Evolutionary conservation across 2,113 vertebrate genomes (phyloP).

Genomic region (Lepus europaeus): DNA sequence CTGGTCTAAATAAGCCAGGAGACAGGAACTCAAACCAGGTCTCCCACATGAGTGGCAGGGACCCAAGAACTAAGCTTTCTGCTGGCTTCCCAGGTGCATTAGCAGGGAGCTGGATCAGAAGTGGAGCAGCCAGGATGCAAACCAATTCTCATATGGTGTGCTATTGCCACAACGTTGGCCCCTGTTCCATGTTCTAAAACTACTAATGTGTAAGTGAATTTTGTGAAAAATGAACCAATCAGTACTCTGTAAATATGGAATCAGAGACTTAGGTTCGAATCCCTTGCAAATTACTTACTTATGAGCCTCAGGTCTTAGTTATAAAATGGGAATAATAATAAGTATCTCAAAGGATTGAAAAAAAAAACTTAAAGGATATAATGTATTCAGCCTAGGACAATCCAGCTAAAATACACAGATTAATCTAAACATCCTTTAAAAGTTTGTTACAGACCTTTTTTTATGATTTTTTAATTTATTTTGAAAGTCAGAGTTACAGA

Average conservation of each 20-base stretch:
- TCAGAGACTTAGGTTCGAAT: neutral
- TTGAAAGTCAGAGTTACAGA: too few relatives aligned
- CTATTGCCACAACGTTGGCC: too few relatives aligned
- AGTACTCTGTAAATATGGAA: neutral
- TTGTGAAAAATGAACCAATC: neutral
- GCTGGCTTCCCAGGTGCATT: too few relatives aligned
- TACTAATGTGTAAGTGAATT: neutral
- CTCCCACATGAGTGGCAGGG: too few relatives aligned
- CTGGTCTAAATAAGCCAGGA: too few relatives aligned
- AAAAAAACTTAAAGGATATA: neutral
- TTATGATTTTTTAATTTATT: too few relatives aligned
- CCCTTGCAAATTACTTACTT: neutral
- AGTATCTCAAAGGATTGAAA: neutral
- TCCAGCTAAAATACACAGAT: constrained; percentile 3
- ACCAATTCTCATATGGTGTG: too few relatives aligned
- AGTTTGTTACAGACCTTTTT: neutral
- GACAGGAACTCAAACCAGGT: too few relatives aligned
- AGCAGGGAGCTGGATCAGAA: too few relatives aligned
- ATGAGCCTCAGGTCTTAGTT: neutral
- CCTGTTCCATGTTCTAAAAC: neutral
- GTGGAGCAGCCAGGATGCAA: too few relatives aligned
- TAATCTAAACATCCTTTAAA: neutral
- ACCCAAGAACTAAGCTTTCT: too few relatives aligned
- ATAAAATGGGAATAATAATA: constrained; percentile 17
- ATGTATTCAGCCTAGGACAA: neutral